A percentile compares a stretch with the other conserved stretches of the same genome.
Evolutionary conservation across 2,113 vertebrate species (phyloP).

Genomic region (Litocranius walleri): DNA sequence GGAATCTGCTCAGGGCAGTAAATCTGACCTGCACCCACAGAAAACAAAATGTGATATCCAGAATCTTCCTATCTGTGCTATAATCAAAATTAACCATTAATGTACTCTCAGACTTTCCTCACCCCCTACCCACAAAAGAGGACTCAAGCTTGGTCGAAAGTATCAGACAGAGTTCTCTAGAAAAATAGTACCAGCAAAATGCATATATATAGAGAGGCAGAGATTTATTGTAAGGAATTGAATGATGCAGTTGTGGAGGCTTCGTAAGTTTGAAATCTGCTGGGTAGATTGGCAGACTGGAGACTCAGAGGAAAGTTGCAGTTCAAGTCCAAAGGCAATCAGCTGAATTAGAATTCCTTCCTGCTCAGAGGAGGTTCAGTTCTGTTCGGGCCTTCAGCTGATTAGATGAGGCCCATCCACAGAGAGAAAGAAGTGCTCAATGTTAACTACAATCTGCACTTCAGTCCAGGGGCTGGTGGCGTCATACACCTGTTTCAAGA

Average conservation of each 20-base stretch:
- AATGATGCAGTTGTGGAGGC: background rate
- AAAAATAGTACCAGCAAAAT: background rate
- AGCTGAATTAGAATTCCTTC: background rate
- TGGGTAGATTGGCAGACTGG: background rate
- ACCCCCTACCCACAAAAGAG: background rate
- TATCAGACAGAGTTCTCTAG: background rate
- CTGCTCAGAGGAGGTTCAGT: background rate
- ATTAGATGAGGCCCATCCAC: background rate
- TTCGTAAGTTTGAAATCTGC: background rate
- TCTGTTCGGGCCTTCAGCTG: background rate
- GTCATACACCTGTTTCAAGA: constrained; percentile 8
- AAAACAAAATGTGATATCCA: background rate
- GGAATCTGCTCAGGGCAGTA: background rate
- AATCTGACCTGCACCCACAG: background rate
- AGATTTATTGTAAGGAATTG: background rate
- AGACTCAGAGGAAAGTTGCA: background rate
- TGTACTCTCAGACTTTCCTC: background rate
- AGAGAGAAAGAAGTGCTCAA: background rate
- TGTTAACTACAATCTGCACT: background rate
- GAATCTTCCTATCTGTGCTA: background rate
- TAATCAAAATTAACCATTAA: background rate
- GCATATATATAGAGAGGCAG: background rate
- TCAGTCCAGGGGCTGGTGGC: constrained; percentile 34
- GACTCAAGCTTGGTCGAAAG: background rate
- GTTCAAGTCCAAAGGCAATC: background rate